Evolutionary conservation across 2,113 vertebrate species (phyloP).

Genomic region (Scatophagus argus): DNA sequence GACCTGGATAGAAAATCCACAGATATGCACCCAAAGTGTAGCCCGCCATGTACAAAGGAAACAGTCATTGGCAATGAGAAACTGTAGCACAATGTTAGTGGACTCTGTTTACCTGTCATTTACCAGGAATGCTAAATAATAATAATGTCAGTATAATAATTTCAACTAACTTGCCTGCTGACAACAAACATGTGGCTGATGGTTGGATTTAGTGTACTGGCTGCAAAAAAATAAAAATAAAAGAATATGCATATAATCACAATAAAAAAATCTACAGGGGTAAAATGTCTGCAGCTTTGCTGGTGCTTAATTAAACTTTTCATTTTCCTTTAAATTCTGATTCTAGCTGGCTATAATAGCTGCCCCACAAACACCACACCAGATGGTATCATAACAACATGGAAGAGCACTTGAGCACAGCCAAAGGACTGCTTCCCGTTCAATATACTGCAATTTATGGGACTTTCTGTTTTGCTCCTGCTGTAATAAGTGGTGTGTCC

Average conservation of each 20-base stretch:
- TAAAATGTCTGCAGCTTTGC: conserved; percentile 20
- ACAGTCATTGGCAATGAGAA: background rate
- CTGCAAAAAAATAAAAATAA: background rate
- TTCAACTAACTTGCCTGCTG: conserved; percentile 15
- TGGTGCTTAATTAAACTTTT: conserved; percentile 22
- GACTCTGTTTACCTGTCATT: conserved; percentile 7
- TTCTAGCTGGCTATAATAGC: background rate
- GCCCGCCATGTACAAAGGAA: background rate
- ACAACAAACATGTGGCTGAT: conserved; percentile 5
- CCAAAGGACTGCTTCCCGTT: conserved; percentile 16
- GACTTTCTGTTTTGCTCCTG: conserved; percentile 44
- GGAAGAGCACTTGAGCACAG: conserved; percentile 11
- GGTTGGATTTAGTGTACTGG: background rate
- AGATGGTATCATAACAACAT: conserved; percentile 28
- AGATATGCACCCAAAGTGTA: too few species aligned
- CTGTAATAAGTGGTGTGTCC: conserved; percentile 53
- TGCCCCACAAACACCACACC: conserved; percentile 13
- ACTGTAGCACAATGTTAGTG: conserved; percentile 4
- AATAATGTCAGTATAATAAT: background rate
- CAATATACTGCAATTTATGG: conserved; percentile 17
- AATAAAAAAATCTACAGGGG: background rate
- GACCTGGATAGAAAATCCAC: too few species aligned
- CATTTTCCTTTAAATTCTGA: background rate
- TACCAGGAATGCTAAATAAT: background rate
- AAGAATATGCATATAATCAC: background rate